Conservation (phyloP, 2,888 invertebrate genomes). For the Synergus japonicus region DNA sequence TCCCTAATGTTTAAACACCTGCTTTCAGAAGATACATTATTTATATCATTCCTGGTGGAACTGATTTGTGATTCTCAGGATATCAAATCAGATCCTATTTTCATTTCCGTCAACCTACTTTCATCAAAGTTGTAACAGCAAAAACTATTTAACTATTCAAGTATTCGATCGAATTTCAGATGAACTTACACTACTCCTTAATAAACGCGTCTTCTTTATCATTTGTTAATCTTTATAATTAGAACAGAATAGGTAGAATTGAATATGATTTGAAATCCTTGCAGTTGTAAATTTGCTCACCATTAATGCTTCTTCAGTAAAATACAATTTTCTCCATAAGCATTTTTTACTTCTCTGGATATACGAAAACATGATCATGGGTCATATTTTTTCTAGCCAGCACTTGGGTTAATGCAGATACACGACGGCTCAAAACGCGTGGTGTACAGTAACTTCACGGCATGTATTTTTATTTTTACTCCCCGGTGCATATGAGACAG, state of each 20-base stretch:
- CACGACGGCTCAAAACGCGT: slow-evolving; percentile 26
- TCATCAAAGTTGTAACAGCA: too few species aligned
- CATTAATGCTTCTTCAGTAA: not conserved
- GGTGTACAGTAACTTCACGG: slow-evolving; percentile 18
- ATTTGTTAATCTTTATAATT: too few species aligned
- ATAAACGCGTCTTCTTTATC: too few species aligned
- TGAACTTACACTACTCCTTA: too few species aligned
- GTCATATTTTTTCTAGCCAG: slow-evolving; percentile 23
- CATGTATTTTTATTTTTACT: slow-evolving; percentile 37
- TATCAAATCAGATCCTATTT: not conserved
- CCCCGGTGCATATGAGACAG: slow-evolving; percentile 17
- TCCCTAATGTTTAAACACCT: not conserved
- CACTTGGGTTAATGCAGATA: slow-evolving; percentile 32
- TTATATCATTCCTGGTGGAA: not conserved
- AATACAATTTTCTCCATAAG: slow-evolving; percentile 19
- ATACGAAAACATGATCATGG: slow-evolving; percentile 23
- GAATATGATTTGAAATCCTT: not conserved
- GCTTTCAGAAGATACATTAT: not conserved
- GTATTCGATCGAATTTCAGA: too few species aligned
- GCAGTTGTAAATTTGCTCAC: not conserved
- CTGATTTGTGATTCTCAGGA: not conserved
- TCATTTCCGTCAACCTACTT: not conserved
- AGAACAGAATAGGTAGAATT: not conserved
- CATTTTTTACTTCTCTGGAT: slow-evolving; percentile 6
- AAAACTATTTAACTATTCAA: too few species aligned